Base-by-base conservation (phyloP, 2,888 invertebrate genomes). In the Unio delphinus region DNA sequence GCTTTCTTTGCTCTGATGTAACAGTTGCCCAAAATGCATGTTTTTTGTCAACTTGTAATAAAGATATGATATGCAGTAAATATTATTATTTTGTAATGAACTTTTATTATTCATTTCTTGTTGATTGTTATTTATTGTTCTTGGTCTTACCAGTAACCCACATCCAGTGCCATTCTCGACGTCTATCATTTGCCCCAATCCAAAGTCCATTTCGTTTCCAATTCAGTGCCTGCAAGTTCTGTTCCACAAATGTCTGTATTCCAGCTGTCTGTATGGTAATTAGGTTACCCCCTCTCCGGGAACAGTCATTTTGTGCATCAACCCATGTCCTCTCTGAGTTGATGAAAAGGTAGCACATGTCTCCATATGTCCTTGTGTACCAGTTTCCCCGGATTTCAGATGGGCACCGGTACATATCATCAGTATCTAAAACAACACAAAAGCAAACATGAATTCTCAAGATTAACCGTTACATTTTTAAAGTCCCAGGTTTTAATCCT, bases 151-250 rank as follows among this genome's bases (percentile, higher is more conserved):
- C 83, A 60, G 81, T 80, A 0, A 83, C 76, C 88, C 88, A 88
- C 63, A 75, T 68, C 84, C 85, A 87, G 26, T 73, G 54, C 60
- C 76, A 67, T 63, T 87, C 87, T 8, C 73, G 64, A n/a, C 76
- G 61, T 15, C 67, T 62, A 68, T 88, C 88, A 20, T 84, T 76
- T 0, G 85, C 83, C n/a, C 88, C 88, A 23, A 87, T 83, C 88
- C 88, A 88, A 26, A 87, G 73, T 6, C 85, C 85, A 61, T 85
- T 82, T 54, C 76, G 80, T 1, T 68, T 70, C 84, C 86, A 86
- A 18, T 70, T 62, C 8, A 84, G 70, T 4, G 55, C 56, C 34
- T 72, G 68, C 55, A 84, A 65, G 26, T 68, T 68, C 34, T 57
- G 45, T 59, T 75, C 63, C 60, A 82, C 60, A 67, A 80, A 28